Percentiles rank a stretch among this genome's conserved stretches.
Conservation (phyloP, 2,888 invertebrate species). For the Macrophya annulata region DNA sequence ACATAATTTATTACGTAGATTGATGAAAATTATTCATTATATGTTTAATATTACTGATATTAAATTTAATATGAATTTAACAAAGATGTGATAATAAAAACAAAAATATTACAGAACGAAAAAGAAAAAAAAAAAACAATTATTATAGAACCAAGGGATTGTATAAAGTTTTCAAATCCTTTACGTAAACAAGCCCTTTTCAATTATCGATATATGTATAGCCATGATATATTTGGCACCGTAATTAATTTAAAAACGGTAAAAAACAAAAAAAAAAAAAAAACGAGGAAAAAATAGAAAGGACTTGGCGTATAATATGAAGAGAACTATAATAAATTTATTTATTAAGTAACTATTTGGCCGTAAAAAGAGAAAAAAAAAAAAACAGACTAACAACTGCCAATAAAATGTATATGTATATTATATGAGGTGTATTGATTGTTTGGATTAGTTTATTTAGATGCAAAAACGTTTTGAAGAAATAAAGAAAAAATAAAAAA, state of each 20-base stretch:
- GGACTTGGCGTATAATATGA: not conserved
- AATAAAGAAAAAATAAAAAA: conserved; percentile 3
- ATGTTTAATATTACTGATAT: not conserved
- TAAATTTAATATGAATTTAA: conserved; percentile 2
- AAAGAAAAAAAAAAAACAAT: not conserved
- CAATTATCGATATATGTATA: not conserved
- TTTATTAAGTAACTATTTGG: conserved; percentile 73
- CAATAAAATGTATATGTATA: conserved; percentile 54
- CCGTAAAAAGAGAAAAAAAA: conserved; percentile 58
- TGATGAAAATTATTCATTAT: not conserved
- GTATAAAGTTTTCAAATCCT: not conserved
- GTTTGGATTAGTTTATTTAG: conserved; percentile 57
- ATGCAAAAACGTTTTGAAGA: not conserved
- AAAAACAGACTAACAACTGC: conserved; percentile 59
- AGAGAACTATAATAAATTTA: not conserved
- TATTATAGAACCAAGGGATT: conserved; percentile 10
- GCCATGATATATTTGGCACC: not conserved
- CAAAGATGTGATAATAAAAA: not conserved
- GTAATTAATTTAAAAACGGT: not conserved
- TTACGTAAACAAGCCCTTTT: not conserved
- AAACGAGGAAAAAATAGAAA: not conserved
- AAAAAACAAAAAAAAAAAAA: not conserved
- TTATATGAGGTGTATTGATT: conserved; percentile 61
- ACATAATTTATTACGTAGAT: not conserved
- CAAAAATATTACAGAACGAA: not conserved